Evolutionary conservation across 1,140 invertebrate genomes (phyloP).

Genomic region (Globodera rostochiensis): DNA sequence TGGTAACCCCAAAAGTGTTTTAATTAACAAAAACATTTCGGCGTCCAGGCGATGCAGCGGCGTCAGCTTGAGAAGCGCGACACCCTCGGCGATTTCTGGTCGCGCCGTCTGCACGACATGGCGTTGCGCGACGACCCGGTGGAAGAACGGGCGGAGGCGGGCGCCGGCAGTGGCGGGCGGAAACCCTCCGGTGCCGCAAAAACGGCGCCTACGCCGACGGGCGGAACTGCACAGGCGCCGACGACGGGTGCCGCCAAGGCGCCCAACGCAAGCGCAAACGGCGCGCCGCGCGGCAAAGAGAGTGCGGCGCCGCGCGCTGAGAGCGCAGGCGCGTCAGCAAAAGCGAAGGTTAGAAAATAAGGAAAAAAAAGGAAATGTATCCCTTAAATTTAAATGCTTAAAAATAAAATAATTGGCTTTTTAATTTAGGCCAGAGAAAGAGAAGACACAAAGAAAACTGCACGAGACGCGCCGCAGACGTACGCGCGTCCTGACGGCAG

Average conservation of each 20-base stretch:
- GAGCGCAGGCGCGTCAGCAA: neutral
- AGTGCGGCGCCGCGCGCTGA: neutral
- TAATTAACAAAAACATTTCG: neutral
- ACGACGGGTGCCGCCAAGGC: constrained; percentile 1
- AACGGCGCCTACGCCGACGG: neutral
- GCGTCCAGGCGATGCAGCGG: constrained; percentile 18
- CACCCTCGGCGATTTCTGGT: constrained; percentile 56
- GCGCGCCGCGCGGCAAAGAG: neutral
- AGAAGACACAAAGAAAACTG: neutral
- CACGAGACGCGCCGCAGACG: constrained; percentile 18
- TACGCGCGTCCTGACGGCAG: constrained; percentile 18
- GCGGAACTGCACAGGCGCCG: neutral
- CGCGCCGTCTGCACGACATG: constrained; percentile 52
- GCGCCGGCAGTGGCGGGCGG: constrained; percentile 5
- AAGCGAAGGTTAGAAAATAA: constrained; percentile 11
- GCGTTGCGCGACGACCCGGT: constrained; percentile 54
- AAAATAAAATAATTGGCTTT: neutral
- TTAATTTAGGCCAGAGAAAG: neutral
- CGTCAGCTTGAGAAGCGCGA: constrained; percentile 51
- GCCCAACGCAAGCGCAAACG: neutral
- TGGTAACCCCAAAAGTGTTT: constrained; percentile 32
- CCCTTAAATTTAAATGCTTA: no score
- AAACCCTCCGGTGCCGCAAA: neutral
- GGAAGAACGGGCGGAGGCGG: constrained; percentile 20
- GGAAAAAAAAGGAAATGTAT: neutral